Evolutionary conservation across 2,888 invertebrate species (phyloP), one percentile per base, ranked within the genome.

Genomic region (Lysandra coridon): DNA sequence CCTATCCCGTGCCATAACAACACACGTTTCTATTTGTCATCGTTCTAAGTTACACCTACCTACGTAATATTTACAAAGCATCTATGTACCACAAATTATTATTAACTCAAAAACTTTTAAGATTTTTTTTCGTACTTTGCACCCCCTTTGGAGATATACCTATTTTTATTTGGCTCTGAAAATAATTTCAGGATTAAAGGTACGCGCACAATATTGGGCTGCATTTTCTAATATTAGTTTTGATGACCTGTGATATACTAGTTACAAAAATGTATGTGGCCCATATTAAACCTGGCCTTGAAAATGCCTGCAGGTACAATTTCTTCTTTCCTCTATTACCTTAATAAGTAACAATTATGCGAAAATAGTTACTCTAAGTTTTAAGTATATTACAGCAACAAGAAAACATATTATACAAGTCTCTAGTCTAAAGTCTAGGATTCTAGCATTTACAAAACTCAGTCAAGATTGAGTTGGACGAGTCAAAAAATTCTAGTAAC

Each of bases 371-470:
- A 30, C 17, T 69, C 37, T 37, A 69, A 14, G 33, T 69, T 33
- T 69, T 33, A 69, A 69, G 64, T 49, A 17, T 49, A 17, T 14
- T 53, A 69, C 17, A 12, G 4, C 4, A 30, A 64, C 69, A 33
- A 69, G 33, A 69, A 69, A 69, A 37, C 69, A 2, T 69, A 69
- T 69, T 69, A 14, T 64, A 64, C 30, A 69, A 69, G 64, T 69
- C 12, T 69, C 33, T 69, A 69, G 12, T 30, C 64, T 64, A 49
- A 64, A 69, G 12, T 37, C 69, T 37, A 69, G 14, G 33, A 33
- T 33, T 69, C 33, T 69, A 69, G 69, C 33, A 30, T 64, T 64
- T 64, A 64, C 64, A 64, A 10, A 14, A 69, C 69, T 69, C 64
- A 10, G 69, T 69, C 69, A 33, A 23, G 64, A 64, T 33, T 69